These are phyloP conservation scores for Alethe diademata DNA, from an alignment of 2,113 vertebrate species.

Conservation along the genomic window DNA sequence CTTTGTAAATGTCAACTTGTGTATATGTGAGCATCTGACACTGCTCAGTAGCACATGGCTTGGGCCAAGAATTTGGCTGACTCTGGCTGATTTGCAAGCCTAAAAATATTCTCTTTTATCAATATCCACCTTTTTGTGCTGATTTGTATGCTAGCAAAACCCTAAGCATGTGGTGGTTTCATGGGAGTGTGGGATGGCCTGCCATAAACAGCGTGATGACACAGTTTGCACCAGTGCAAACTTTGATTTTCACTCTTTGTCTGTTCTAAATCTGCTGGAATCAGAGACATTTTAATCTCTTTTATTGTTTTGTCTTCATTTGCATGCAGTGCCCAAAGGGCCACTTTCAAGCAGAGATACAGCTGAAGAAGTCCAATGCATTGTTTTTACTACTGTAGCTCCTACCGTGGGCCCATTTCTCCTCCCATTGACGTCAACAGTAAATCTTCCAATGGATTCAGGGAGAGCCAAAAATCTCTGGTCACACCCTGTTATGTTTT, in stretches of 20 bases:
- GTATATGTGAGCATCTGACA: constrained; percentile 57
- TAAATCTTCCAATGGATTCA: constrained; percentile 51
- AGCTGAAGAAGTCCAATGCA: constrained; percentile 6
- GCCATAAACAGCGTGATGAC: constrained; percentile 17
- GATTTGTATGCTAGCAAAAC: constrained; percentile 53
- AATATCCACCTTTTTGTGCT: constrained; percentile 53
- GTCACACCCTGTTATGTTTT: constrained; percentile 17
- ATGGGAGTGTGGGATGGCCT: constrained; percentile 17
- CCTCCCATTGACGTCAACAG: constrained; percentile 47
- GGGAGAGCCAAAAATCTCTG: constrained; percentile 34
- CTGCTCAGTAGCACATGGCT: constrained; percentile 57
- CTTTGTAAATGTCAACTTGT: constrained; percentile 70
- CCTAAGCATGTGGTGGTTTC: background rate
- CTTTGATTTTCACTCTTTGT: constrained; percentile 45
- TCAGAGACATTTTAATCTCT: constrained; percentile 26
- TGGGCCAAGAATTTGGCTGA: constrained; percentile 64
- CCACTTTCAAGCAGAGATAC: background rate
- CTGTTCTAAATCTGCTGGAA: constrained; percentile 19
- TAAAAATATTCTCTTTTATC: constrained; percentile 75
- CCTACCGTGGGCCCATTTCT: background rate
- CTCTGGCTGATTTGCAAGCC: constrained; percentile 36
- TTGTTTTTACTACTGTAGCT: constrained; percentile 33
- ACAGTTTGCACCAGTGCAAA: constrained; percentile 12
- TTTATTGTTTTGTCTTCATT: constrained; percentile 18
- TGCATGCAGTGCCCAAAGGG: constrained; percentile 27